Evolutionary conservation across 2,888 invertebrate species (phyloP), one percentile per base, ranked within the genome.

Genomic region (Hipparchia semele): DNA sequence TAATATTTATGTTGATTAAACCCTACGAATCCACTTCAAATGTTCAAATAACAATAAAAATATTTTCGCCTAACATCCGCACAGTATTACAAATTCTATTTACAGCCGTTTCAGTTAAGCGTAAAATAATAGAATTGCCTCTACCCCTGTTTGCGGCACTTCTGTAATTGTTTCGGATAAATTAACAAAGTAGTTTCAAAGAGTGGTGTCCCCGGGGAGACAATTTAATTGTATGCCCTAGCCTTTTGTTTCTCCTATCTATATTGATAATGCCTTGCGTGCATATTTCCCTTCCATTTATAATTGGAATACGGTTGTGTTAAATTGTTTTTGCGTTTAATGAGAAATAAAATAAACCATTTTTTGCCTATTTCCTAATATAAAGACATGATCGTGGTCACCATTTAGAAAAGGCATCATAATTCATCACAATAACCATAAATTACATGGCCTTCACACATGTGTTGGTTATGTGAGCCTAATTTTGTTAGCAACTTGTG

Each of bases 151-250:
- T 58, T 85, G 87, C 74, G 85, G 86, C 84, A 86, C 87, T 91
- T 85, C 85, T 87, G 86, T 92, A 92, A 93, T 93, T 91, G 90
- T 90, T 90, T 90, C 86, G 88, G 86, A 91, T 92, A 91, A 91
- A 92, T 92, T 92, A 92, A 87, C 90, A 85, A 89, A 91, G 89
- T 91, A 91, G 90, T 90, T 88, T 83, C 84, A 86, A 91, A 90
- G 90, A 91, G 89, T 87, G 86, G 87, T 85, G 84, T 85, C 90
- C 87, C 86, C 66, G 64, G 87, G 86, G 91, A 86, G 82, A 82
- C 83, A 85, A 84, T 90, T 89, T 89, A 90, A 90, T 90, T 89
- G 87, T 87, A 80, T 82, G 80, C 81, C 81, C 83, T 83, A 83
- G 85, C 85, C 86, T 85, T 65, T 86, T 87, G 84, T 87, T 86